Conservation (phyloP, 2,113 vertebrate species). For the Gallinago paraguaiae region DNA sequence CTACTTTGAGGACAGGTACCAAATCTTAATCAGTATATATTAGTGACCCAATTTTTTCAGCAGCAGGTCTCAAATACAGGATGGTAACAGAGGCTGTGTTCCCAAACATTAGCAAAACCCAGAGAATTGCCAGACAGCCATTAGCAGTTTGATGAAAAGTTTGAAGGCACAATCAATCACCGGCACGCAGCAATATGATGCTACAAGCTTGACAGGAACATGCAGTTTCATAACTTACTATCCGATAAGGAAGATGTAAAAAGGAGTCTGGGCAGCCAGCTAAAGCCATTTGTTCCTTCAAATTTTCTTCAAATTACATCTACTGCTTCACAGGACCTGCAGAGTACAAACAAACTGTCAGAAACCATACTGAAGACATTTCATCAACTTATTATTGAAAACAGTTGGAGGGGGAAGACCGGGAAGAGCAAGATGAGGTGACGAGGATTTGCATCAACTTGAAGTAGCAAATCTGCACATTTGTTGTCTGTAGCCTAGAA, state of each 20-base stretch:
- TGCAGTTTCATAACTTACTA: constrained; percentile 68
- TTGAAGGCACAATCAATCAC: constrained; percentile 41
- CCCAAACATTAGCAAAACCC: background rate
- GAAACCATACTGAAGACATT: constrained; percentile 55
- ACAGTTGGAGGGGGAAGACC: background rate
- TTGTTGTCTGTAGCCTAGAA: background rate
- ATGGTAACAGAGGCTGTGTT: background rate
- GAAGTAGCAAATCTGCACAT: background rate
- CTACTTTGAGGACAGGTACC: background rate
- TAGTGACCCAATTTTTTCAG: background rate
- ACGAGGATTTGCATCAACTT: background rate
- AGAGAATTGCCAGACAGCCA: constrained; percentile 41
- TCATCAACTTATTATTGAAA: constrained; percentile 51
- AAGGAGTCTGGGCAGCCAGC: constrained; percentile 90
- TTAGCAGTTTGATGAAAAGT: constrained; percentile 50
- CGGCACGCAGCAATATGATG: background rate
- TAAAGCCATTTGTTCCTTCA: constrained; percentile 83
- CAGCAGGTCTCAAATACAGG: background rate
- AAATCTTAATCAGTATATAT: background rate
- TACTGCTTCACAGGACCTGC: constrained; percentile 65
- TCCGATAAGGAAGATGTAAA: constrained; percentile 83
- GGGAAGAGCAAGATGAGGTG: background rate
- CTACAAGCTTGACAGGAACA: constrained; percentile 15
- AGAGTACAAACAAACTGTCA: constrained; percentile 66
- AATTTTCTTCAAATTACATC: constrained; percentile 69